Percentiles rank a stretch among this genome's conserved stretches.
phyloP scores from a whole-genome alignment of 2,888 invertebrate species.

The Callosobruchus maculatus region DNA sequence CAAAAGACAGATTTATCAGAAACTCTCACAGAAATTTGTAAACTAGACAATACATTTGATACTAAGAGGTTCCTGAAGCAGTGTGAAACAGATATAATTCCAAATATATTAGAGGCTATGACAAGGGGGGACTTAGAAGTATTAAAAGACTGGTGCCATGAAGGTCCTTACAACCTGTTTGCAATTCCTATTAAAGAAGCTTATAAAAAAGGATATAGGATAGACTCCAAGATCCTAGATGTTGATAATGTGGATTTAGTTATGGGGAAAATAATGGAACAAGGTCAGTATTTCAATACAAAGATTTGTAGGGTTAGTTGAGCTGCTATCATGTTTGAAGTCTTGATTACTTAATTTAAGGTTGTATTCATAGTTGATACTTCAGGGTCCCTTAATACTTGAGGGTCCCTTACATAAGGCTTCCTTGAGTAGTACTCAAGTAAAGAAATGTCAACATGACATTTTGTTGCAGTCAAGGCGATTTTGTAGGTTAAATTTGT shows the following conservation, averaged over 20 bases:
- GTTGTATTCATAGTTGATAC: too few relatives aligned
- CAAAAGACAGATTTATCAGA: conserved; percentile 95
- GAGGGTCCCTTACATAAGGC: too few relatives aligned
- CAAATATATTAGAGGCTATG: conserved; percentile 97
- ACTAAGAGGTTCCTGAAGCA: conserved; percentile 85
- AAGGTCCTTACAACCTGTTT: conserved; percentile 88
- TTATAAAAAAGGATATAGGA: conserved; percentile 70
- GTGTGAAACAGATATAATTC: conserved; percentile 95
- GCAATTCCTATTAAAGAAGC: conserved; percentile 88
- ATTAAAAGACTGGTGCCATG: conserved; percentile 92
- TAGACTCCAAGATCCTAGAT: conserved; percentile 84
- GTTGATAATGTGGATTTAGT: conserved; percentile 89
- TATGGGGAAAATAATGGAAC: conserved; percentile 99
- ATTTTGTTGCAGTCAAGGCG: too few relatives aligned
- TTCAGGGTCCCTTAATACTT: too few relatives aligned
- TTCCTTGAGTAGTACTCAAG: too few relatives aligned
- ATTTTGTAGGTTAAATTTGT: too few relatives aligned
- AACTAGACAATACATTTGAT: conserved; percentile 92
- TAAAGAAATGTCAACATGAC: too few relatives aligned
- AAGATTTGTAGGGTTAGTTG: too few relatives aligned
- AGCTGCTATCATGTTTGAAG: too few relatives aligned
- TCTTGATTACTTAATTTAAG: too few relatives aligned
- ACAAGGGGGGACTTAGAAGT: conserved; percentile 70
- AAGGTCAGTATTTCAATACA: conserved; percentile 66
- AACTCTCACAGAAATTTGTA: conserved; percentile 95